Percentiles rank a stretch among this genome's conserved stretches.
Conservation (phyloP, 2,797 vertebrate species). For the Coluber constrictor region DNA sequence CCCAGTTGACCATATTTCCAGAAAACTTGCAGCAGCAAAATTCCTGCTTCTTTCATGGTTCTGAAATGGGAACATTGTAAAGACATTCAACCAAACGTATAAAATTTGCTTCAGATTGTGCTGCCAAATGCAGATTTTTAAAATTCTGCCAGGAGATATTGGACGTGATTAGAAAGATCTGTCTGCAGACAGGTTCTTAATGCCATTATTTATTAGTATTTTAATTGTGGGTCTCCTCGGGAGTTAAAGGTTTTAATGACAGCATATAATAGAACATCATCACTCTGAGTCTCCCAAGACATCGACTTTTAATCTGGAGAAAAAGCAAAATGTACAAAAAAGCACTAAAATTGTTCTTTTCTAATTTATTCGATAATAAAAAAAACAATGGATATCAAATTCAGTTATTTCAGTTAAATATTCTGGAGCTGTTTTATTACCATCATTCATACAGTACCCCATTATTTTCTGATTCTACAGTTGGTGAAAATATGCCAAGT, state of each 20-base stretch:
- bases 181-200: neutral
- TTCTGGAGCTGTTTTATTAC: neutral
- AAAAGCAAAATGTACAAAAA: neutral
- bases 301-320: neutral
- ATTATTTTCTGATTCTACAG: neutral
- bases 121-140: no score
- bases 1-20: no score
- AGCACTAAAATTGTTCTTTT: neutral
- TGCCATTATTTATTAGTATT: constrained; percentile 1
- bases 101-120: no score
- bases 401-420: neutral
- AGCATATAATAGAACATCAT: neutral
- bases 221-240: constrained; percentile 1
- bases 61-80: no score
- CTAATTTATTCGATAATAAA: no score
- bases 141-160: no score
- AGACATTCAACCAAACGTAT: no score
- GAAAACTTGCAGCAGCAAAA: no score
- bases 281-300: neutral
- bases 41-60: no score
- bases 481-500: neutral
- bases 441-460: no score
- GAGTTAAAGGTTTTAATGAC: neutral
- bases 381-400: no score
- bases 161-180: no score